Conservation (phyloP, 1,140 invertebrate species). For the Tetranychus urticae region DNA sequence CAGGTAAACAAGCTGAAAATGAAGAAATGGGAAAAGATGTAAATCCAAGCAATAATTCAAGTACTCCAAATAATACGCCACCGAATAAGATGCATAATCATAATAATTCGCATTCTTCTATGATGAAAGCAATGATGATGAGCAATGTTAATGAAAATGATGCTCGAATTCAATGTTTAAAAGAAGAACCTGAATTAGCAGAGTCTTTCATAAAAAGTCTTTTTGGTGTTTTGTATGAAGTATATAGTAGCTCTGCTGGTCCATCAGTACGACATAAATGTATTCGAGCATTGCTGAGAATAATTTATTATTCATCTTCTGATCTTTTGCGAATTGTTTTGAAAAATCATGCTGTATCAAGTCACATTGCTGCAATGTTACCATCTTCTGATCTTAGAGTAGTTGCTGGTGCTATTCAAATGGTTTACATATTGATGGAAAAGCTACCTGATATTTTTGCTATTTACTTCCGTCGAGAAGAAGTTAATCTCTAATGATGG, state of each 20-base stretch:
- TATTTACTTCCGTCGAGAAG: conserved; percentile 73
- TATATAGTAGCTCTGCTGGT: conserved; percentile 87
- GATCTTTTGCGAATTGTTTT: conserved; percentile 40
- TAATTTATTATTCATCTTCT: conserved; percentile 63
- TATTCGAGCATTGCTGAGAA: conserved; percentile 71
- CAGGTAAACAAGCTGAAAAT: too few species aligned
- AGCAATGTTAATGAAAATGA: conserved; percentile 17
- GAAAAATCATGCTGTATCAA: conserved; percentile 79
- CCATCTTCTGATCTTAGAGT: conserved; percentile 82
- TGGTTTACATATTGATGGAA: conserved; percentile 87
- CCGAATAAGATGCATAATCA: too few species aligned
- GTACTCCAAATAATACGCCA: too few species aligned
- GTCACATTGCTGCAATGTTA: conserved; percentile 92
- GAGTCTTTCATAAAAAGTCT: conserved; percentile 59
- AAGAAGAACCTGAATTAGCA: conserved; percentile 40
- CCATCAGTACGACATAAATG: conserved; percentile 91
- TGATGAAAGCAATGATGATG: too few species aligned
- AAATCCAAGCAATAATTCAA: too few species aligned
- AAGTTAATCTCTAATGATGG: conserved; percentile 26
- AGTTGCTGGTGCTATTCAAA: conserved; percentile 85
- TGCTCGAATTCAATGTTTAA: conserved; percentile 36
- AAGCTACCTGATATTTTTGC: conserved; percentile 81
- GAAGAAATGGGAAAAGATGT: too few species aligned
- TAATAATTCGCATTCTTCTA: too few species aligned
- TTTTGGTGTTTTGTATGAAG: conserved; percentile 71